A percentile compares a stretch with the other conserved stretches of the same genome.
These are phyloP conservation scores for Muschampia plurimacula DNA, from an alignment of 2,888 invertebrate species.

Conservation along the genomic window DNA sequence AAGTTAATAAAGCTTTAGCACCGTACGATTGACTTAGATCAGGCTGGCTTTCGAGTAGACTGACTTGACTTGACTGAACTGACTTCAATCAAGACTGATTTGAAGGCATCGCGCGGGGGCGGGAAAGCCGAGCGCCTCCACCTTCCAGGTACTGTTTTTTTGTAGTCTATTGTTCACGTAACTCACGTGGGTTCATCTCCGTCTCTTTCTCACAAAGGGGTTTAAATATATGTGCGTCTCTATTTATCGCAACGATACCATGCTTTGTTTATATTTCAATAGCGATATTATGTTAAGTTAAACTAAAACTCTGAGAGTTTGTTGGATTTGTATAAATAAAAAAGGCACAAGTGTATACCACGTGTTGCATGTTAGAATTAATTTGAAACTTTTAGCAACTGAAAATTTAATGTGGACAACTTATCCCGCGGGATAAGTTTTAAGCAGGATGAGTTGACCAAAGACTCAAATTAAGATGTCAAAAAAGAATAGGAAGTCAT, in stretches of 20 bases:
- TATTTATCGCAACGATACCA: slow-evolving; percentile 52
- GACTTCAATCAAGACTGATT: slow-evolving; percentile 48
- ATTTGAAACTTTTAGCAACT: slow-evolving; percentile 37
- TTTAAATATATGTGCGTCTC: slow-evolving; percentile 53
- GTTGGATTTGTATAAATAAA: slow-evolving; percentile 38
- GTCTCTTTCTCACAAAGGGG: slow-evolving; percentile 62
- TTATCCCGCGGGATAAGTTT: no score
- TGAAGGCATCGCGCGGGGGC: slow-evolving; percentile 62
- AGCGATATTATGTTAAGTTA: slow-evolving; percentile 62
- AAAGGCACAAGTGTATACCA: slow-evolving; percentile 59
- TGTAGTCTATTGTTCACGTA: slow-evolving; percentile 80
- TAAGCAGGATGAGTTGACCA: no score
- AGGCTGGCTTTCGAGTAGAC: slow-evolving; percentile 72
- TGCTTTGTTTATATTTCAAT: slow-evolving; percentile 78
- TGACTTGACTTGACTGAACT: no score
- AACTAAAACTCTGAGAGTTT: slow-evolving; percentile 52
- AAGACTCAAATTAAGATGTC: neutral
- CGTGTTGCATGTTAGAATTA: slow-evolving; percentile 57
- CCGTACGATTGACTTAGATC: slow-evolving; percentile 59
- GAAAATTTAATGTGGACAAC: neutral
- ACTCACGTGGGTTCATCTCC: slow-evolving; percentile 72
- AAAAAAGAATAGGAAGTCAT: neutral
- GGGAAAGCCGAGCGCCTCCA: slow-evolving; percentile 60
- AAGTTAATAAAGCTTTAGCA: slow-evolving; percentile 41
- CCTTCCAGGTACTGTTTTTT: slow-evolving; percentile 80